Conservation (phyloP, 2,888 invertebrate species). For the Synanthedon formicaeformis region DNA sequence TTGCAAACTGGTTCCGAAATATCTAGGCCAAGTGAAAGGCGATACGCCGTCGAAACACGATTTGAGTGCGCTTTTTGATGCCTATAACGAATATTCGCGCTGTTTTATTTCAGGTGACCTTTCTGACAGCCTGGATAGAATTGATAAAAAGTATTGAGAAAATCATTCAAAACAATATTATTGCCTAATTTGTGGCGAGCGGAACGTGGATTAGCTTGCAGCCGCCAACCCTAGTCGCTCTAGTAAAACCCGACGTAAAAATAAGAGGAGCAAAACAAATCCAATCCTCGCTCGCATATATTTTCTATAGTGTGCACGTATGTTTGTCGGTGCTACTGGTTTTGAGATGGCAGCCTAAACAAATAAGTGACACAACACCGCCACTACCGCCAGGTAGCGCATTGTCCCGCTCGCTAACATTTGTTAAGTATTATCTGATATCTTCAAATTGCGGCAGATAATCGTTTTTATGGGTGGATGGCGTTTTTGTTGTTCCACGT, state of each 20-base stretch:
- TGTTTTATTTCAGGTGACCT: too few relatives aligned
- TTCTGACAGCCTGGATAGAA: too few relatives aligned
- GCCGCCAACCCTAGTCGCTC: neutral
- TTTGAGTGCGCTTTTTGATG: neutral
- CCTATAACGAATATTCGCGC: too few relatives aligned
- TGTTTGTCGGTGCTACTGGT: slow-evolving; percentile 62
- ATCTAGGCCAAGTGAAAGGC: slow-evolving; percentile 70
- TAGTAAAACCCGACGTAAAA: neutral
- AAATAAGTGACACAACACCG: slow-evolving; percentile 53
- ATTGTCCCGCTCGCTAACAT: slow-evolving; percentile 51
- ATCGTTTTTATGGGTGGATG: slow-evolving; percentile 15
- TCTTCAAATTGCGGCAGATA: slow-evolving; percentile 36
- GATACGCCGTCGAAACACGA: slow-evolving; percentile 48
- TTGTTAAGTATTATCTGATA: slow-evolving; percentile 65
- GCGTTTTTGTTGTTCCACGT: slow-evolving; percentile 2
- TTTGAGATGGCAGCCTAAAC: slow-evolving; percentile 64
- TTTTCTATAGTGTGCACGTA: slow-evolving; percentile 29
- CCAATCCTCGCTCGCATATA: slow-evolving; percentile 17
- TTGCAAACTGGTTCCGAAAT: slow-evolving; percentile 63
- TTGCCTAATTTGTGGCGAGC: too few relatives aligned
- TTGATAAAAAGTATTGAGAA: too few relatives aligned
- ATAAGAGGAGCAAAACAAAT: slow-evolving; percentile 1
- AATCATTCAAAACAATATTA: too few relatives aligned
- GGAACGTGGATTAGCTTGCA: too few relatives aligned
- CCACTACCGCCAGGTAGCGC: slow-evolving; percentile 46